Evolutionary conservation across 2,888 invertebrate genomes (phyloP).

Genomic region (Pollenia griseotomentosa): DNA sequence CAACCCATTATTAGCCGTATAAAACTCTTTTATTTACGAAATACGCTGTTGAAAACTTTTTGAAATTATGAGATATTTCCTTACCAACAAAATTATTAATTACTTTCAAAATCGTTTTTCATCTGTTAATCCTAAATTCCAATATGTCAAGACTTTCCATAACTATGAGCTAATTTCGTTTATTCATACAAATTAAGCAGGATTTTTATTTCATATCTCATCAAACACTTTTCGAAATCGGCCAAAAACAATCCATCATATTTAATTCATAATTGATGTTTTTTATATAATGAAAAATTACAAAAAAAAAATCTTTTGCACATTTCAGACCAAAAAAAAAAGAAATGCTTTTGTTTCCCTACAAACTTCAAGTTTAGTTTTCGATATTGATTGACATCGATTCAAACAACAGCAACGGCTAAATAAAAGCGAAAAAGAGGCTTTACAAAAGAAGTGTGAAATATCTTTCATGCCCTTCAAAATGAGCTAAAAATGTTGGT

Average conservation of each 20-base stretch:
- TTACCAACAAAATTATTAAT: no score
- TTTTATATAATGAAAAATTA: slow-evolving; percentile 60
- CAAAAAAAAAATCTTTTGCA: slow-evolving; percentile 28
- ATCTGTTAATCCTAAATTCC: slow-evolving; percentile 14
- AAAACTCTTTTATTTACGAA: no score
- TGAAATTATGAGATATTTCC: no score
- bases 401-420: slow-evolving; percentile 54
- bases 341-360: slow-evolving; percentile 45
- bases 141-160: slow-evolving; percentile 37
- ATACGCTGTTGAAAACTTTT: no score
- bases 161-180: slow-evolving; percentile 66
- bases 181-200: slow-evolving; percentile 35
- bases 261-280: slow-evolving; percentile 70
- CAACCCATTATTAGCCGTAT: no score
- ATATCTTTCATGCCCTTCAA: slow-evolving; percentile 66
- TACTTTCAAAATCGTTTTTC: no score
- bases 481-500: slow-evolving; percentile 21
- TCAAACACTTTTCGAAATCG: neutral
- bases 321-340: slow-evolving; percentile 10
- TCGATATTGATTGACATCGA: slow-evolving; percentile 70
- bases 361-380: slow-evolving; percentile 51
- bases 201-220: neutral
- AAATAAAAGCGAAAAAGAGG: slow-evolving; percentile 34
- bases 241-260: slow-evolving; percentile 67
- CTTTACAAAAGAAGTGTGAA: slow-evolving; percentile 67